These are phyloP conservation scores for Chrysochloris asiatica DNA, from an alignment of 2,113 vertebrate genomes.

Conservation along the genomic window DNA sequence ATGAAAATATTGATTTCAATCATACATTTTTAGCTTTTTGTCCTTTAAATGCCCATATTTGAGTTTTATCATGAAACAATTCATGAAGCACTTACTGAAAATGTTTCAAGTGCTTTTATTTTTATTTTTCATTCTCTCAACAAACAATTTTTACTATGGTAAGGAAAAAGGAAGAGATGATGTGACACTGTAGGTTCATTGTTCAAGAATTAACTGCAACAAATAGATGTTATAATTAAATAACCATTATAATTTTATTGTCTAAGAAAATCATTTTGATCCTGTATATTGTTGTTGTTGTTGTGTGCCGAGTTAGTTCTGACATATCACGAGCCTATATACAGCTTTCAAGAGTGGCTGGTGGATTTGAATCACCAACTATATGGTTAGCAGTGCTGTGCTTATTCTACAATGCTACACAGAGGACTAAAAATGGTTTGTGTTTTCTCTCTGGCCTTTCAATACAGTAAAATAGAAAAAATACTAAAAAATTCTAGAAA, in stretches of 20 bases:
- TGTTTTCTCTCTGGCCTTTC: constrained; percentile 8
- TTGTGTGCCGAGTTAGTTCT: too few species aligned
- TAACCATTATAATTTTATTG: neutral
- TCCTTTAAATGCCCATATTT: neutral
- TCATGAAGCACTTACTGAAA: neutral
- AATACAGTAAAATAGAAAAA: neutral
- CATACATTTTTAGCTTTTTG: neutral
- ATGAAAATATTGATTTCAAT: constrained; percentile 25
- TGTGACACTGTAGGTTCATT: neutral
- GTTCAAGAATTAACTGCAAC: neutral
- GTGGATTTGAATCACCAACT: too few species aligned
- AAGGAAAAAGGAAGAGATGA: neutral
- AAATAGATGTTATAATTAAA: too few species aligned
- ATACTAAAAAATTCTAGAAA: constrained; percentile 25
- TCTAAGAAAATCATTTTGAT: neutral
- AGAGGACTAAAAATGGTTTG: too few species aligned
- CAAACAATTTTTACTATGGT: neutral
- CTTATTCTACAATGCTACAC: too few species aligned
- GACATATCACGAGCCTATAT: too few species aligned
- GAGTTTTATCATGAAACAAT: neutral
- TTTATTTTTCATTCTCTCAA: neutral
- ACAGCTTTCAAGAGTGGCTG: too few species aligned
- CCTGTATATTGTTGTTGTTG: neutral
- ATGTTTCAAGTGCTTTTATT: neutral
- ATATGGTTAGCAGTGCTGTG: too few species aligned